Conservation (phyloP, 2,113 vertebrate species). For the Centropus bengalensis region DNA sequence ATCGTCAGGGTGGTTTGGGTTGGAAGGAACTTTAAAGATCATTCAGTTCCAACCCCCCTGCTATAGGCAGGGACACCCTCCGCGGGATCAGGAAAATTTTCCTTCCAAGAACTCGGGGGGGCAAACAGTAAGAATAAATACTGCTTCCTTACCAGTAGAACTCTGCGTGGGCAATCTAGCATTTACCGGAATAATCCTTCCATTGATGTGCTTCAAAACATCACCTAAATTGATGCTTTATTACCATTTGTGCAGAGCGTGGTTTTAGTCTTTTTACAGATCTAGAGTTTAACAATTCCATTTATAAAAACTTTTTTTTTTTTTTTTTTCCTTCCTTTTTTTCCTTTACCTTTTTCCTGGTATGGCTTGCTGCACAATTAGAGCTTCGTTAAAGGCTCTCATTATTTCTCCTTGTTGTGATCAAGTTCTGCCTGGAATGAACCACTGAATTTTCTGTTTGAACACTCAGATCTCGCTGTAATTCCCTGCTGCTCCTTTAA, state of each 20-base stretch:
- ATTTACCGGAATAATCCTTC: neutral
- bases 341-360: neutral
- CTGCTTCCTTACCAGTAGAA: neutral
- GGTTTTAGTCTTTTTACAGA: neutral
- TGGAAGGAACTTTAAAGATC: too few species aligned
- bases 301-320: neutral
- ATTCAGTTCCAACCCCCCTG: too few species aligned
- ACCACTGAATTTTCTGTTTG: neutral
- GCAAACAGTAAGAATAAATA: neutral
- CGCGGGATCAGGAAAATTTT: neutral
- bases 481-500: neutral
- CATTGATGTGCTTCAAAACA: neutral
- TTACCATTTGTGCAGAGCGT: neutral
- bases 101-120: neutral
- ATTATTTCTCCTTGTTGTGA: neutral
- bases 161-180: neutral
- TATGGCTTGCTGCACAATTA: slow-evolving; percentile 24
- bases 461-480: neutral
- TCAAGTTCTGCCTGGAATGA: neutral
- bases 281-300: neutral
- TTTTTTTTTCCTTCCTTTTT: too few species aligned
- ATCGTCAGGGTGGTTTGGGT: too few species aligned
- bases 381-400: neutral
- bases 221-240: neutral
- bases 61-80: too few species aligned